Conservation (phyloP, 1,140 invertebrate species). For the Anagrus nilaparvatae region DNA sequence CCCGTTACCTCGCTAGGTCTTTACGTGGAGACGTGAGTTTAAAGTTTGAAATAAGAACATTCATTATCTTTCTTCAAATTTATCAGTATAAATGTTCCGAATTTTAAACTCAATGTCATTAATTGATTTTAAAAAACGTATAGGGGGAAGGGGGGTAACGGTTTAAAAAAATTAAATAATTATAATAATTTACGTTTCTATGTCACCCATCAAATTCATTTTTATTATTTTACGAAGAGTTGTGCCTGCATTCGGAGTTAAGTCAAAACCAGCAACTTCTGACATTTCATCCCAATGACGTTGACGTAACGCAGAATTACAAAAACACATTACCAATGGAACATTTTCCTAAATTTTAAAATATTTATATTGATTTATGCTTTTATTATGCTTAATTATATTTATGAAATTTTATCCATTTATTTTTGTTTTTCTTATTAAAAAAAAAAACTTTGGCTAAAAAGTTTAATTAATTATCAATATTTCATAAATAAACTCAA, state of each 20-base stretch:
- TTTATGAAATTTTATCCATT: slow-evolving; percentile 5
- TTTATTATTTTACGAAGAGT: slow-evolving; percentile 74
- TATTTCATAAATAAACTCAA: too few relatives aligned
- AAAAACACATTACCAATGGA: slow-evolving; percentile 71
- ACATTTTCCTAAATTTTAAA: slow-evolving; percentile 54
- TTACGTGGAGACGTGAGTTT: too few relatives aligned
- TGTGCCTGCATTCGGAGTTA: slow-evolving; percentile 77
- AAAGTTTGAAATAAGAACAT: too few relatives aligned
- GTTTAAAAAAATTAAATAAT: too few relatives aligned
- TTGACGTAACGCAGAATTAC: slow-evolving; percentile 75
- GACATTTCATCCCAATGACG: slow-evolving; percentile 90
- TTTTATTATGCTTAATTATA: neutral
- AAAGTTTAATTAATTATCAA: too few relatives aligned
- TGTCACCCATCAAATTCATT: slow-evolving; percentile 59
- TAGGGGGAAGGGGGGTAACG: slow-evolving; percentile 1
- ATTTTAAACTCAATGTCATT: slow-evolving; percentile 3
- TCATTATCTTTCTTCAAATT: too few relatives aligned
- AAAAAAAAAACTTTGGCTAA: too few relatives aligned
- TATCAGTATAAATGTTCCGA: slow-evolving; percentile 10
- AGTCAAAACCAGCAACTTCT: slow-evolving; percentile 65
- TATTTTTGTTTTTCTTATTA: too few relatives aligned
- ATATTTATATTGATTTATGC: slow-evolving; percentile 3
- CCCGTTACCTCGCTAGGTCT: too few relatives aligned
- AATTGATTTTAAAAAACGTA: slow-evolving; percentile 6
- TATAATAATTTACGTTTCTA: slow-evolving; percentile 66